phyloP scores from a whole-genome alignment of 2,797 vertebrate genomes.

The Tinamus major region DNA sequence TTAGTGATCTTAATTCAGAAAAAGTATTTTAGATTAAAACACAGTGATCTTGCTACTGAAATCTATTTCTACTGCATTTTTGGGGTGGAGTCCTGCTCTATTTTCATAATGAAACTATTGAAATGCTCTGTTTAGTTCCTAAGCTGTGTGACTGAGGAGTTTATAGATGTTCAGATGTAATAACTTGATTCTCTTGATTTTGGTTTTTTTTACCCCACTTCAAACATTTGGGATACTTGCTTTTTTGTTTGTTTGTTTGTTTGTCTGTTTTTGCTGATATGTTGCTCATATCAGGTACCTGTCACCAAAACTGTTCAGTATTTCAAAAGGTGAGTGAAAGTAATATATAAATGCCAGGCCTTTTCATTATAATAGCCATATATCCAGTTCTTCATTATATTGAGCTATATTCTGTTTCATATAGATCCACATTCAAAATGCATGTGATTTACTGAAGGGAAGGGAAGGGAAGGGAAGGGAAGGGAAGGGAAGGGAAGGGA shows the following conservation, averaged over 20 bases:
- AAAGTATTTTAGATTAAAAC: not conserved
- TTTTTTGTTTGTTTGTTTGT: too few species aligned
- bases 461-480: not conserved
- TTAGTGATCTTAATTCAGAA: not conserved
- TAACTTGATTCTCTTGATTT: not conserved
- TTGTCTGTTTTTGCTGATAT: not conserved
- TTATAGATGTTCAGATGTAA: not conserved
- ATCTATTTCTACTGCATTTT: not conserved
- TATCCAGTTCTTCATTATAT: not conserved
- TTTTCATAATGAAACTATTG: not conserved
- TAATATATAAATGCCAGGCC: too few species aligned
- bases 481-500: too few species aligned
- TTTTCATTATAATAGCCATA: not conserved
- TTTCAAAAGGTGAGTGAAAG: not conserved
- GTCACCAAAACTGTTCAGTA: not conserved
- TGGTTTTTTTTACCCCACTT: not conserved
- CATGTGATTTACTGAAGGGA: not conserved
- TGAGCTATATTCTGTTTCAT: not conserved
- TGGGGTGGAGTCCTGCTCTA: not conserved
- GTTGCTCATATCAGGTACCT: not conserved
- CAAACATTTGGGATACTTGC: not conserved
- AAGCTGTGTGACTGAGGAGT: not conserved
- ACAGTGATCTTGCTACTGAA: not conserved
- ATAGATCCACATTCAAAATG: not conserved
- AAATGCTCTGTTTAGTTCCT: not conserved